Percentiles rank a stretch among this genome's conserved stretches.
Conservation (phyloP, 2,113 vertebrate species). For the Pygoscelis antarcticus region DNA sequence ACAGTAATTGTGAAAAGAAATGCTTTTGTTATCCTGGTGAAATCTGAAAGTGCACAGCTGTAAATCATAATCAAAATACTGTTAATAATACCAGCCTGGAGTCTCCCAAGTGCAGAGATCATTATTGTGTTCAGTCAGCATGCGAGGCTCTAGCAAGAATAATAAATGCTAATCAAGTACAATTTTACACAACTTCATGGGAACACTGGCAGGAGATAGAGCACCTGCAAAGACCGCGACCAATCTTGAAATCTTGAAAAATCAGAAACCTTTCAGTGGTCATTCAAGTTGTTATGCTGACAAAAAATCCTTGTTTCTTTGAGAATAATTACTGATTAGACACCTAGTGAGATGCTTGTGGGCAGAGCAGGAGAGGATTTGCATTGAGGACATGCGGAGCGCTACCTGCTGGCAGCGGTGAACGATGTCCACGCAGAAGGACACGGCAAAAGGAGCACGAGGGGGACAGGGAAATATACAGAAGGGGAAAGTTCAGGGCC, state of each 20-base stretch:
- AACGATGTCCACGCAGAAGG: rapidly evolving
- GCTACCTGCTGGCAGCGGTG: rapidly evolving
- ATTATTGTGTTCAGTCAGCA: not conserved
- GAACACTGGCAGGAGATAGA: not conserved
- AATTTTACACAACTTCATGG: not conserved
- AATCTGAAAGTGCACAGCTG: not conserved
- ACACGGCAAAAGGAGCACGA: rapidly evolving
- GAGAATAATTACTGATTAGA: not conserved
- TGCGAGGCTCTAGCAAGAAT: not conserved
- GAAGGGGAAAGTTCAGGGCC: rapidly evolving
- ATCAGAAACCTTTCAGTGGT: not conserved
- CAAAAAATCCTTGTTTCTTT: not conserved
- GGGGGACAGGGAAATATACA: not conserved
- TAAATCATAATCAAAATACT: not conserved
- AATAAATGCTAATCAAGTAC: not conserved
- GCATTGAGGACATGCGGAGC: rapidly evolving
- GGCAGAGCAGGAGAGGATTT: not conserved
- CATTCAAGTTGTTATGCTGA: not conserved
- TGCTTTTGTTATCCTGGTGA: not conserved
- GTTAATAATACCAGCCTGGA: not conserved
- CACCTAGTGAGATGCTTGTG: not conserved
- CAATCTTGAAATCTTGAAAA: not conserved
- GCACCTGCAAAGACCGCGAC: not conserved
- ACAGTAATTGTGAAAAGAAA: not conserved
- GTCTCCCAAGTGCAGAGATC: not conserved